Percentiles rank a stretch among this genome's conserved stretches.
Conservation (phyloP, 2,113 vertebrate genomes). For the Todiramphus chloris region DNA sequence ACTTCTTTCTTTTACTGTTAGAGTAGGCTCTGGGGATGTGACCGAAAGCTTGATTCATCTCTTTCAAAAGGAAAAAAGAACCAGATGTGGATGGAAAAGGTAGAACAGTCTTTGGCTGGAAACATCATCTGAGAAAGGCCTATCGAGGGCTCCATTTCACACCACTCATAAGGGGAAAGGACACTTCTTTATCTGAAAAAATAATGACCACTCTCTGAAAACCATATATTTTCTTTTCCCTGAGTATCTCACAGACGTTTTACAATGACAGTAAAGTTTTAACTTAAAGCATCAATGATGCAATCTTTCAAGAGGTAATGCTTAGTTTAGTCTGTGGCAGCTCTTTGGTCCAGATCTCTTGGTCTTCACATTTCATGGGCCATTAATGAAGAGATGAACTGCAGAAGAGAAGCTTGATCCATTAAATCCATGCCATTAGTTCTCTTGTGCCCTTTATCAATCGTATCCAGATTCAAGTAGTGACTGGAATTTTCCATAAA, state of each 20-base stretch:
- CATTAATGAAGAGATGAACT: slow-evolving; percentile 65
- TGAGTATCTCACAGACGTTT: slow-evolving; percentile 2
- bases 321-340: slow-evolving; percentile 55
- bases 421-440: slow-evolving; percentile 48
- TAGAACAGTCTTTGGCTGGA: not conserved
- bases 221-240: slow-evolving; percentile 32
- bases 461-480: not conserved
- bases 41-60: not conserved
- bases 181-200: slow-evolving; percentile 20
- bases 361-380: slow-evolving; percentile 59
- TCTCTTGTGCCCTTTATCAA: slow-evolving; percentile 50
- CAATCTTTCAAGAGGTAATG: slow-evolving; percentile 54
- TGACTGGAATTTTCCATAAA: slow-evolving; percentile 47
- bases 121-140: not conserved
- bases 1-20: not conserved
- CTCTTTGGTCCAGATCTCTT: slow-evolving; percentile 55
- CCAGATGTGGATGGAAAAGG: not conserved
- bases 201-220: not conserved
- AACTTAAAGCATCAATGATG: slow-evolving; percentile 59
- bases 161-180: not conserved
- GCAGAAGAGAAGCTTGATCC: slow-evolving; percentile 50
- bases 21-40: not conserved
- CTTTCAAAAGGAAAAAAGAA: not conserved
- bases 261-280: slow-evolving; percentile 57
- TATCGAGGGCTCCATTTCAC: not conserved